phyloP scores from a whole-genome alignment of 2,888 invertebrate genomes.

The Phrixothrix hirtus region DNA sequence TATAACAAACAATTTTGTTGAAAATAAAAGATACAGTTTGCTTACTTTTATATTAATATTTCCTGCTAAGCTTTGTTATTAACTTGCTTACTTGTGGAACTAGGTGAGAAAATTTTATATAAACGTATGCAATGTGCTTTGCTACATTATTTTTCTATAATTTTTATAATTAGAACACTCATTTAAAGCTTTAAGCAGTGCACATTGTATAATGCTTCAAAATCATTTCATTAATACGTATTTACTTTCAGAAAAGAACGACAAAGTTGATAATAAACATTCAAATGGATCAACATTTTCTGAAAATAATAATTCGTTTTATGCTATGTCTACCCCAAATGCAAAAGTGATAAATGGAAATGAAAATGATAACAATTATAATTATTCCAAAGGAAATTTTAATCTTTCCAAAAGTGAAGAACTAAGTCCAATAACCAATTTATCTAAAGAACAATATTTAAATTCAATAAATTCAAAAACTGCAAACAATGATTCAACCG shows the following conservation, averaged over 20 bases:
- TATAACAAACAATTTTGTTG: slow-evolving; percentile 42
- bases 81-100: slow-evolving; percentile 1
- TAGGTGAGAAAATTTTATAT: slow-evolving; percentile 18
- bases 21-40: slow-evolving; percentile 51
- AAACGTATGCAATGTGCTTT: background rate
- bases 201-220: background rate
- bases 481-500: slow-evolving; percentile 43
- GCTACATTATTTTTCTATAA: background rate
- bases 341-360: slow-evolving; percentile 44
- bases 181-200: background rate
- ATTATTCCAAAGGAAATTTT: slow-evolving; percentile 52
- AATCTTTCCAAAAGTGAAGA: slow-evolving; percentile 36
- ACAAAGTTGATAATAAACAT: slow-evolving; percentile 12
- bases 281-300: slow-evolving; percentile 30
- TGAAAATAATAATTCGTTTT: slow-evolving; percentile 52
- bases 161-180: no score
- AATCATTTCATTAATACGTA: background rate
- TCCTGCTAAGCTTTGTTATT: background rate
- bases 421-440: slow-evolving; percentile 44
- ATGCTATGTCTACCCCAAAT: slow-evolving; percentile 56
- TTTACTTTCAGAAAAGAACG: slow-evolving; percentile 34
- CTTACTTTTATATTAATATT: slow-evolving; percentile 32
- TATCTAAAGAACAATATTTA: slow-evolving; percentile 51
- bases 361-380: slow-evolving; percentile 40
- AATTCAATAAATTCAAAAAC: slow-evolving; percentile 53